phyloP scores from a whole-genome alignment of 2,113 vertebrate species.

The Nerophis lumbriciformis region DNA sequence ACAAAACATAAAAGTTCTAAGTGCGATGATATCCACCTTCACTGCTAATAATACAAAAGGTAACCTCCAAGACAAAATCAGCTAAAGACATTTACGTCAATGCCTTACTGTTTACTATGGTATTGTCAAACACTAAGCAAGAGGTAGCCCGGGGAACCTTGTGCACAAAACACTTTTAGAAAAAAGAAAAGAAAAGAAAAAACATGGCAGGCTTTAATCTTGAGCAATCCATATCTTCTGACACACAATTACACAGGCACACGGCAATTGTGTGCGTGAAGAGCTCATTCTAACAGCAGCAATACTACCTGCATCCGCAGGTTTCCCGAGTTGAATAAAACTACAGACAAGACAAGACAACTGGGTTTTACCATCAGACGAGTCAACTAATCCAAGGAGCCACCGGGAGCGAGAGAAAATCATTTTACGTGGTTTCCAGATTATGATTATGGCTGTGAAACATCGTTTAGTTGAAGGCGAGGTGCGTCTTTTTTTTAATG shows the following conservation, averaged over 20 bases:
- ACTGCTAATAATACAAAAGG: constrained; percentile 17
- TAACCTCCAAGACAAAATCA: constrained; percentile 29
- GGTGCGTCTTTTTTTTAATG: constrained; percentile 2
- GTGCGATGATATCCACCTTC: constrained; percentile 21
- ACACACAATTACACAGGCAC: constrained; percentile 37
- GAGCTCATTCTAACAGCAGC: constrained; percentile 45
- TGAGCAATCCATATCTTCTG: constrained; percentile 36
- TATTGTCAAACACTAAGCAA: constrained; percentile 44
- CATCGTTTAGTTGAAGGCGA: constrained; percentile 18
- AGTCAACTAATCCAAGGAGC: constrained; percentile 8
- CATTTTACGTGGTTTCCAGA: not conserved
- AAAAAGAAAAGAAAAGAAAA: constrained; percentile 35
- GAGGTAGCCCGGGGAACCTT: constrained; percentile 69
- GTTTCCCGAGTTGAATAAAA: constrained; percentile 22
- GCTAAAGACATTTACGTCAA: constrained; percentile 35
- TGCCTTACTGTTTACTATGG: constrained; percentile 19
- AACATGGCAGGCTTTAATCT: constrained; percentile 47
- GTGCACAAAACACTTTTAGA: constrained; percentile 41
- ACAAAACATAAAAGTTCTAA: constrained; percentile 8
- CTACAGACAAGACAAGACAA: constrained; percentile 11
- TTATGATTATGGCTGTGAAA: not conserved
- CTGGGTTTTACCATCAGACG: constrained; percentile 3
- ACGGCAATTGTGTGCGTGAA: constrained; percentile 14
- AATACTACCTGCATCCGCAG: constrained; percentile 30
- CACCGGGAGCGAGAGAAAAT: not conserved